Percentiles rank a stretch among this genome's conserved stretches.
Evolutionary conservation across 2,797 vertebrate genomes (phyloP).

Genomic region (Pagetopsis macropterus): DNA sequence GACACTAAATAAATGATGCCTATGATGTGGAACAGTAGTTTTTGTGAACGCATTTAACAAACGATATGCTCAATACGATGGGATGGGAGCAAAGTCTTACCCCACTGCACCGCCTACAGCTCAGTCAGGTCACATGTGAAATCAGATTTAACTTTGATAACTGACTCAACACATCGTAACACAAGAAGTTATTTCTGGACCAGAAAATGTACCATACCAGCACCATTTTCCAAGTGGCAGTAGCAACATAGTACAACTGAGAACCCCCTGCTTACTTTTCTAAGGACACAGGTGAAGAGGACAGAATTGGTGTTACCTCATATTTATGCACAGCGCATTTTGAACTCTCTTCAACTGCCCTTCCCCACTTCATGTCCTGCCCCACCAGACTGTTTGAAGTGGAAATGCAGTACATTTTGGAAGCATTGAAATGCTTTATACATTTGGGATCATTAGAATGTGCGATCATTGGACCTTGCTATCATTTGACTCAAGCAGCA

Average conservation of each 20-base stretch:
- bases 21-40: slow-evolving; percentile 16
- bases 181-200: too few species aligned
- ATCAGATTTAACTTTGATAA: slow-evolving; percentile 14
- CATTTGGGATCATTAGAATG: background rate
- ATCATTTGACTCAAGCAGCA: too few species aligned
- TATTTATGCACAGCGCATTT: background rate
- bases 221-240: background rate
- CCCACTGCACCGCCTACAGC: background rate
- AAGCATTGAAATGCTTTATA: slow-evolving; percentile 11
- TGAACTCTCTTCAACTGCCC: slow-evolving; percentile 2
- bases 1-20: background rate
- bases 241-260: too few species aligned
- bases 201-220: background rate
- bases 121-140: slow-evolving; percentile 15
- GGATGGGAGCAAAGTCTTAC: background rate
- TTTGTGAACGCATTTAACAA: slow-evolving; percentile 16
- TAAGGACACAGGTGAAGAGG: slow-evolving; percentile 4
- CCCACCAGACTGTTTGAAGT: slow-evolving; percentile 9
- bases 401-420: background rate
- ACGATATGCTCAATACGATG: background rate
- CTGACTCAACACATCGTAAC: slow-evolving; percentile 8
- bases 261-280: background rate
- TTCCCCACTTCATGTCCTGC: slow-evolving; percentile 5
- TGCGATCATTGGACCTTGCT: too few species aligned
- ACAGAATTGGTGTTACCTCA: background rate